phyloP scores from a whole-genome alignment of 2,797 vertebrate species.

The Sciurus carolinensis region DNA sequence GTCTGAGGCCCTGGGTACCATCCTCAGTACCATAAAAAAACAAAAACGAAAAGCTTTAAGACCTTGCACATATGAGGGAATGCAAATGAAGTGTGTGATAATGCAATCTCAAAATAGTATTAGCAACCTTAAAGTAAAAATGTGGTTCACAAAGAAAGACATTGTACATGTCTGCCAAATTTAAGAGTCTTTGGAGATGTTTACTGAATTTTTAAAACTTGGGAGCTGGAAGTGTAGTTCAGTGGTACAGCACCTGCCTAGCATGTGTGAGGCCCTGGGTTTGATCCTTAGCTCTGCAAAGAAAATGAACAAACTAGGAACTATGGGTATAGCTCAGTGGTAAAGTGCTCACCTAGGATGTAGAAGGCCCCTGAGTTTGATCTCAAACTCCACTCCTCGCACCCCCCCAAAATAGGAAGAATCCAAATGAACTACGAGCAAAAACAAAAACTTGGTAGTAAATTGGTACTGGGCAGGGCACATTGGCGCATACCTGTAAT shows the following conservation, averaged over 20 bases:
- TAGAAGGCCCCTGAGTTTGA: too few relatives aligned
- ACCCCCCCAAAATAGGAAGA: too few relatives aligned
- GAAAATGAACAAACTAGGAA: too few relatives aligned
- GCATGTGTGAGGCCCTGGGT: background rate
- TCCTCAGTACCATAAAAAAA: too few relatives aligned
- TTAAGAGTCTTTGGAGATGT: background rate
- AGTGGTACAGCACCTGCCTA: background rate
- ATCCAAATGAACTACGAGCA: too few relatives aligned
- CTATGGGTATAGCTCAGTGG: too few relatives aligned
- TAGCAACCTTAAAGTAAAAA: constrained; percentile 32
- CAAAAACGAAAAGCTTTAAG: background rate
- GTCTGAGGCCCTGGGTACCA: too few relatives aligned
- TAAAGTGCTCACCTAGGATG: too few relatives aligned
- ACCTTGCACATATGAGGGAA: background rate
- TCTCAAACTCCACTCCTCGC: too few relatives aligned
- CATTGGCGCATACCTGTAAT: too few relatives aligned
- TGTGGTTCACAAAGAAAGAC: constrained; percentile 17
- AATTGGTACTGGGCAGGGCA: too few relatives aligned
- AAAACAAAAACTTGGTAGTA: background rate
- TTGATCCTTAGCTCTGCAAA: background rate
- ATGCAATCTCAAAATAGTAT: background rate
- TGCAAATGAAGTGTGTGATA: background rate
- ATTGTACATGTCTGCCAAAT: constrained; percentile 9
- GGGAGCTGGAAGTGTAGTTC: background rate
- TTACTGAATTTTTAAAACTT: background rate